Conservation (phyloP, 1,140 invertebrate genomes). For the Polyergus mexicanus region DNA sequence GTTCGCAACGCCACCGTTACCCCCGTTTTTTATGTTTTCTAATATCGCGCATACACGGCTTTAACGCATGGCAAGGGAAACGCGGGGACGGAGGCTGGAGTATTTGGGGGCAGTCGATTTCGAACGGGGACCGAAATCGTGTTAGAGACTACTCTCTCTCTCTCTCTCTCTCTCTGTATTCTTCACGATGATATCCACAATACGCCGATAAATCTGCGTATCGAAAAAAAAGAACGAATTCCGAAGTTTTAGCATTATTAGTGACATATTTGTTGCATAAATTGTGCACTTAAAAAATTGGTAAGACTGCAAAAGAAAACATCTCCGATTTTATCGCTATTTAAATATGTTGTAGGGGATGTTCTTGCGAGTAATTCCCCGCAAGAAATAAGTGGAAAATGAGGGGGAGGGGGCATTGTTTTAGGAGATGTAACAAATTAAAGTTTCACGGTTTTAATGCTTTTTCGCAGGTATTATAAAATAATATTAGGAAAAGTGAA, state of each 20-base stretch:
- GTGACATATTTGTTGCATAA: background rate
- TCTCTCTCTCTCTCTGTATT: background rate
- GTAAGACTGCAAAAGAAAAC: too few species aligned
- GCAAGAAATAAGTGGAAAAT: too few species aligned
- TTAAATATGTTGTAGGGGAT: too few species aligned
- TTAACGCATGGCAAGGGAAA: conserved; percentile 9
- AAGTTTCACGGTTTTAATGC: too few species aligned
- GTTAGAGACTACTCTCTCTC: conserved; percentile 22
- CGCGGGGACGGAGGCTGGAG: background rate
- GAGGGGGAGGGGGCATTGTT: too few species aligned
- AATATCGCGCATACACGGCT: conserved; percentile 80
- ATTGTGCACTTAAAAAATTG: too few species aligned
- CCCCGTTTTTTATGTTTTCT: conserved; percentile 81
- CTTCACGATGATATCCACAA: conserved; percentile 52
- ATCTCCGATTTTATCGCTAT: too few species aligned
- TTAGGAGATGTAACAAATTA: too few species aligned
- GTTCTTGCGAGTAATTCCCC: too few species aligned
- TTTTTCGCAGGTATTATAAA: too few species aligned
- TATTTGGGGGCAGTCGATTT: conserved; percentile 28
- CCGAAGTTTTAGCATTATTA: background rate
- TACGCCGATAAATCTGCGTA: conserved; percentile 44
- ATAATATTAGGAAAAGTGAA: too few species aligned
- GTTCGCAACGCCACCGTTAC: conserved; percentile 78
- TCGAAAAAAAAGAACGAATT: conserved; percentile 10
- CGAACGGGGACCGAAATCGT: conserved; percentile 42